Base-by-base conservation (phyloP, 2,797 vertebrate genomes). In the Bufotes viridis region DNA sequence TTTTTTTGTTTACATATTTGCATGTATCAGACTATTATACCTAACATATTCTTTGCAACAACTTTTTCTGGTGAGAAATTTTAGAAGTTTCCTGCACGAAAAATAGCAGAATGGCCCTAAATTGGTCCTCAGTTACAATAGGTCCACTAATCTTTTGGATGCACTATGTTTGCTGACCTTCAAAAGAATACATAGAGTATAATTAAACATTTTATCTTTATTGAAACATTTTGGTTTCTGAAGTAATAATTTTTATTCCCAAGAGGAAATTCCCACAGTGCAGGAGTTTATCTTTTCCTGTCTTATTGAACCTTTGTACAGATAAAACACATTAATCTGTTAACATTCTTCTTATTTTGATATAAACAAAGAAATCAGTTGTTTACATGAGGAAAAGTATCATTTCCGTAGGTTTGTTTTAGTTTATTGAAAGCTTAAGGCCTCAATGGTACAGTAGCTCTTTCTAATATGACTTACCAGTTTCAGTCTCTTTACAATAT, bases 281-380 rank as follows among this genome's bases (percentile, higher is more conserved):
- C 58, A 0, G 57, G 61, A 78, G 89, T 90, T 90, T 90, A 20
- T 80, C 13, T 67, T 92, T 92, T 91, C 60, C 87, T 90, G n/a
- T 87, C 91, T 26, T 55, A 53, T 57, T 81, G 74, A 74, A 63
- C n/a, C 29, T 7, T 88, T 82, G 65, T 87, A 49, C 22, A 72
- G 79, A 75, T 57, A 61, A 29, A 78, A 67, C 34, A n/a, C 65
- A 80, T 80, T 20, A 9, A 29, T 86, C 61, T 78, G 74, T 85
- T 63, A 78, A 18, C 84, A 26, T 78, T 65, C 57, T 67, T 51
- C 22, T 60, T 87, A 42, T 26, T 34, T 18, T 42, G 2, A 42
- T 49, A 20, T 34, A 17, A 74, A 74, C 69, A 72, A 34, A 72
- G 69, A 72, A 18, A 74, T 20, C 34, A 49, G 5, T 72, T 74